Evolutionary conservation across 1,140 invertebrate species (phyloP).

Genomic region (Agrypnia vestita): DNA sequence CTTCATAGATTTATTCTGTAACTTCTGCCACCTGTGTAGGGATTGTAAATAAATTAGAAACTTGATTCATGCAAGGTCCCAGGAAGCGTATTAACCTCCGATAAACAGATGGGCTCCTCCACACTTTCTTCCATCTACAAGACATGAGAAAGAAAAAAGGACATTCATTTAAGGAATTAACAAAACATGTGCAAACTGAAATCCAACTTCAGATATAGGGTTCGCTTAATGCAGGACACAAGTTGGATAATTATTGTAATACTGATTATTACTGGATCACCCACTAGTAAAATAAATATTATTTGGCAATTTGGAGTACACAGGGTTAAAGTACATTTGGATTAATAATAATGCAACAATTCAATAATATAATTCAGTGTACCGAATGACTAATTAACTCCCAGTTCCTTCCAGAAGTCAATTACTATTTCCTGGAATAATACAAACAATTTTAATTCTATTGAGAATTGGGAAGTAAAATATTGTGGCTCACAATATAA

Average conservation of each 20-base stretch:
- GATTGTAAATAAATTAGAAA: constrained; percentile 24
- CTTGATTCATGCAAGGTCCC: constrained; percentile 55
- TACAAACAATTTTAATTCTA: constrained; percentile 19
- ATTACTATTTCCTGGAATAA: constrained; percentile 59
- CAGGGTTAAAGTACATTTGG: background rate
- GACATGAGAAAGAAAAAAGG: constrained; percentile 29
- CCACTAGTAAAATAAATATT: background rate
- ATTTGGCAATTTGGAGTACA: background rate
- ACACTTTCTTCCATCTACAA: constrained; percentile 56
- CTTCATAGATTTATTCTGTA: constrained; percentile 29
- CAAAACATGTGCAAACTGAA: background rate
- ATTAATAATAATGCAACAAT: constrained; percentile 20
- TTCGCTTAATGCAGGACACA: background rate
- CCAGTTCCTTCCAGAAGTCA: constrained; percentile 59
- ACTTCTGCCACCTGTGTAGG: background rate
- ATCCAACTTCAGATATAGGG: background rate
- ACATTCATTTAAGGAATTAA: constrained; percentile 14
- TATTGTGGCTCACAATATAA: too few relatives aligned
- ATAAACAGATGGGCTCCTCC: constrained; percentile 53
- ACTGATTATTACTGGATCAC: too few relatives aligned
- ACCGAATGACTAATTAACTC: constrained; percentile 47
- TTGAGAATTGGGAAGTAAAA: too few relatives aligned
- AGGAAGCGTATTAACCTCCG: constrained; percentile 56
- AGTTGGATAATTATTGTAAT: too few relatives aligned
- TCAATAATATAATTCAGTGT: constrained; percentile 31